Evolutionary conservation across 1,140 invertebrate species (phyloP).

Genomic region (Scylla paramamosain): DNA sequence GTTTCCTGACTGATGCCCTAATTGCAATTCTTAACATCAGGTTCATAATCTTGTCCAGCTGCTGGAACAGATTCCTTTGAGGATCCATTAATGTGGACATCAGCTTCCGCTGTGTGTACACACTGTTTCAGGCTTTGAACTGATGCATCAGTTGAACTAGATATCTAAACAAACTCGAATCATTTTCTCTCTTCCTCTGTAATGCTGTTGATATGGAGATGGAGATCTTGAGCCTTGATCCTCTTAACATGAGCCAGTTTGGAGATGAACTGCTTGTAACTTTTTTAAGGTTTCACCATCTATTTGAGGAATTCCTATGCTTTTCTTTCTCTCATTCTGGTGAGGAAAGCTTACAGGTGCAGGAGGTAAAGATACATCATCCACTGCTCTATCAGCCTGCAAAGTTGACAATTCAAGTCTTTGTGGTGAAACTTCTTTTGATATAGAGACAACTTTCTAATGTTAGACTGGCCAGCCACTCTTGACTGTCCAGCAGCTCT

Average conservation of each 20-base stretch:
- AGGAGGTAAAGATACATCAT: conserved; percentile 27
- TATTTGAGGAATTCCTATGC: conserved; percentile 30
- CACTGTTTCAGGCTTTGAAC: not conserved
- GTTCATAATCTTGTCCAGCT: conserved; percentile 42
- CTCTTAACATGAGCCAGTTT: conserved; percentile 12
- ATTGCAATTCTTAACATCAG: conserved; percentile 70
- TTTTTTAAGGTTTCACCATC: conserved; percentile 50
- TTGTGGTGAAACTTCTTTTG: conserved; percentile 50
- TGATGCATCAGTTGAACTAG: conserved; percentile 60
- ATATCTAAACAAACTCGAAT: conserved; percentile 54
- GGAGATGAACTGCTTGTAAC: conserved; percentile 56
- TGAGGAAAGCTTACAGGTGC: not conserved
- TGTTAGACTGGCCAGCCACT: conserved; percentile 54
- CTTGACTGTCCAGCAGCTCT: conserved; percentile 73
- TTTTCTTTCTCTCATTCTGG: conserved; percentile 45
- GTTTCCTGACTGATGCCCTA: conserved; percentile 71
- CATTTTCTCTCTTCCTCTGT: conserved; percentile 68
- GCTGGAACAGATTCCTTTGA: conserved; percentile 10
- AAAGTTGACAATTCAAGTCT: conserved; percentile 16
- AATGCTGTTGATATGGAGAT: conserved; percentile 54
- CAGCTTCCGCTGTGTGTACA: conserved; percentile 59
- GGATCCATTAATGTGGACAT: conserved; percentile 55
- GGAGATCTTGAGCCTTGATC: conserved; percentile 53
- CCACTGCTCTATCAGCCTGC: not conserved
- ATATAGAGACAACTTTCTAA: conserved; percentile 57